Conservation (phyloP, 1,140 invertebrate genomes). For the Hyposmocoma kahamanoa region DNA sequence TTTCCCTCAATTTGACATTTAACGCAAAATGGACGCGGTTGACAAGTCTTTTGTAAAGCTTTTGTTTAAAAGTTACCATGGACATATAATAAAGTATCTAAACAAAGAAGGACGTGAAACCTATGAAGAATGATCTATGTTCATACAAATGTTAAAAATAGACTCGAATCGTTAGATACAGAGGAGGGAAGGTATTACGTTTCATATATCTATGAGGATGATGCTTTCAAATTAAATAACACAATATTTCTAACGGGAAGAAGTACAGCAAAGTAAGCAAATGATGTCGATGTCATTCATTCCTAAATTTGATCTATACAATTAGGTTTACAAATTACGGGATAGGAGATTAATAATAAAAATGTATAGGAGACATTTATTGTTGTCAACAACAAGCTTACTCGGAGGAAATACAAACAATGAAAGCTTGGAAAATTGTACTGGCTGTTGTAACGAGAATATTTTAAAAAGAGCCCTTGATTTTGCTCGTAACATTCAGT, state of each 20-base stretch:
- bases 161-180: too few relatives aligned
- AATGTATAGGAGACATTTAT: slow-evolving; percentile 31
- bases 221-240: too few relatives aligned
- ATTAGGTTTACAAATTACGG: slow-evolving; percentile 19
- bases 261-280: too few relatives aligned
- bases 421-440: slow-evolving; percentile 40
- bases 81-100: too few relatives aligned
- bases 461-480: slow-evolving; percentile 37
- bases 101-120: too few relatives aligned
- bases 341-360: slow-evolving; percentile 29
- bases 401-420: slow-evolving; percentile 33
- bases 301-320: slow-evolving; percentile 1
- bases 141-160: too few relatives aligned
- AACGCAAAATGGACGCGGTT: slow-evolving; percentile 44
- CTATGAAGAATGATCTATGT: too few relatives aligned
- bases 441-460: slow-evolving; percentile 36
- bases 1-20: slow-evolving; percentile 55
- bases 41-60: slow-evolving; percentile 5
- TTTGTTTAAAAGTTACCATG: not conserved
- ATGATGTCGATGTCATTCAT: too few relatives aligned
- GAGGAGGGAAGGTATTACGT: too few relatives aligned
- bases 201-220: too few relatives aligned
- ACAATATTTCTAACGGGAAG: too few relatives aligned
- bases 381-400: slow-evolving; percentile 40
- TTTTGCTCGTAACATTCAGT: slow-evolving; percentile 30